Percentiles rank a stretch among this genome's conserved stretches.
Conservation (phyloP, 1,140 invertebrate genomes). For the Penaeus indicus region DNA sequence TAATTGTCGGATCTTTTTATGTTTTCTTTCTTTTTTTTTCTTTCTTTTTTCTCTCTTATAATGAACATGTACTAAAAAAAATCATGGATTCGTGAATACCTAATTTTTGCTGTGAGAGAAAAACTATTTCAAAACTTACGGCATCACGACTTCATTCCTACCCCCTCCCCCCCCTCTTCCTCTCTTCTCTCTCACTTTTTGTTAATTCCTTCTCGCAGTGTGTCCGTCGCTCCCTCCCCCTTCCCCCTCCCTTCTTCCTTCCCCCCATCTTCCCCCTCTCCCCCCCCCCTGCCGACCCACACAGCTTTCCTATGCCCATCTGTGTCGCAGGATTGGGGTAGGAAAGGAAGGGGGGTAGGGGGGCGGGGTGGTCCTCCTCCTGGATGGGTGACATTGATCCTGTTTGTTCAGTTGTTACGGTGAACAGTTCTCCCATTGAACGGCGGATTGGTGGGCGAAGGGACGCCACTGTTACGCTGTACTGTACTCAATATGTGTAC, state of each 20-base stretch:
- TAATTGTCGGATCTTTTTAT: too few relatives aligned
- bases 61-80: too few relatives aligned
- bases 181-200: too few relatives aligned
- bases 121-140: too few relatives aligned
- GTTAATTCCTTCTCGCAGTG: too few relatives aligned
- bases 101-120: too few relatives aligned
- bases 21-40: too few relatives aligned
- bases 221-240: too few relatives aligned
- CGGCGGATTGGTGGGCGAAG: neutral
- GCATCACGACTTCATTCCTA: too few relatives aligned
- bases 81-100: too few relatives aligned
- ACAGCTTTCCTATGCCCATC: neutral
- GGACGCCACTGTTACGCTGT: neutral
- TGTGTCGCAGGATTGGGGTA: neutral
- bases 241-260: neutral
- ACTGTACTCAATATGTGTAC: neutral
- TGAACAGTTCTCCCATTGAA: constrained; percentile 27
- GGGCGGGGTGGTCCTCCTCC: neutral
- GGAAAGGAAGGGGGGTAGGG: neutral
- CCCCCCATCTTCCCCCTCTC: neutral
- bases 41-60: too few relatives aligned
- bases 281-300: neutral
- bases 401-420: constrained; percentile 50
- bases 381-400: constrained; percentile 44
- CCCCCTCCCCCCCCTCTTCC: too few relatives aligned